Evolutionary conservation across 2,888 invertebrate genomes (phyloP).

Genomic region (Drosophila quinaria): DNA sequence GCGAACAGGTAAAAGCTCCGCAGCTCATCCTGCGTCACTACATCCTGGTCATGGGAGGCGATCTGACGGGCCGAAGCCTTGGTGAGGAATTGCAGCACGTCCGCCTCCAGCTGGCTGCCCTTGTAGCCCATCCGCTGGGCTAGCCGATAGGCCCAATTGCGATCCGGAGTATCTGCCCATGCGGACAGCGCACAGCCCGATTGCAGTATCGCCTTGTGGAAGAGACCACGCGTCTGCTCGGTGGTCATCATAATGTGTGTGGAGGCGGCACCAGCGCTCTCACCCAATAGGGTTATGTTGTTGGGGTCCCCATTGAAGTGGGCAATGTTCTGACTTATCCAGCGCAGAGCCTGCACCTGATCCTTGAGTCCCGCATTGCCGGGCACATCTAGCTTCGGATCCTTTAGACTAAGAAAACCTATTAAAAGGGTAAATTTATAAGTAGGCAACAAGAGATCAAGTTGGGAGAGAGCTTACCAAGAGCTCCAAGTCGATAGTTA

Average conservation of each 20-base stretch:
- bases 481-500: constrained; percentile 86
- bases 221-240: constrained; percentile 85
- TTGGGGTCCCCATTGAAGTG: constrained; percentile 86
- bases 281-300: constrained; percentile 87
- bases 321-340: constrained; percentile 86
- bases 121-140: constrained; percentile 83
- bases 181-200: constrained; percentile 81
- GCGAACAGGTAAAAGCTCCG: constrained; percentile 69
- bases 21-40: constrained; percentile 77
- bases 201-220: constrained; percentile 84
- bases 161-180: constrained; percentile 77
- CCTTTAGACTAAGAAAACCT: constrained; percentile 86
- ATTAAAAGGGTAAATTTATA: not conserved
- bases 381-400: constrained; percentile 86
- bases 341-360: constrained; percentile 86
- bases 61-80: constrained; percentile 60
- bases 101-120: constrained; percentile 81
- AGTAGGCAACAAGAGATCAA: too few relatives aligned
- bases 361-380: constrained; percentile 87
- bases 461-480: constrained; percentile 73
- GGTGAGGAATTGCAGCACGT: constrained; percentile 63
- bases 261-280: constrained; percentile 86
- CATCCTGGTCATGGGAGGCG: constrained; percentile 59
- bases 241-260: constrained; percentile 86
- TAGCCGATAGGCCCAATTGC: constrained; percentile 78